Conservation (phyloP, 2,113 vertebrate species). For the Thermophis baileyi region DNA sequence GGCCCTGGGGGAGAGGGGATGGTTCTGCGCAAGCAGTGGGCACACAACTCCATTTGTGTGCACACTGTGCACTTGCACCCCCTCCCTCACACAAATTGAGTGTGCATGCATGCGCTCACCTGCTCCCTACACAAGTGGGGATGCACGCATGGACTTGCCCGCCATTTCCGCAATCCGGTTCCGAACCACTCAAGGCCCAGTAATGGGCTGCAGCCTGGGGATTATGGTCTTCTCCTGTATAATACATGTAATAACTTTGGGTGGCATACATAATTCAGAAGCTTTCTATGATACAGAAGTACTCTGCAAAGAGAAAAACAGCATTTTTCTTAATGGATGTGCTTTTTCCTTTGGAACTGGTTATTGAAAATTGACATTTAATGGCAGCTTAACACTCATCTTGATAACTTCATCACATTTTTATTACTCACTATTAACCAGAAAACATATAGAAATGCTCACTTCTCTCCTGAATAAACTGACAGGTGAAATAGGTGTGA, state of each 20-base stretch:
- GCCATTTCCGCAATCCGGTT: background rate
- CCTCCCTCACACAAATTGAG: background rate
- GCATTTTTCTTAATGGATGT: background rate
- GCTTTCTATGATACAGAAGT: background rate
- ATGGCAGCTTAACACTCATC: background rate
- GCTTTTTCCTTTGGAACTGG: background rate
- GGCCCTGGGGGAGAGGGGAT: background rate
- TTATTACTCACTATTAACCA: background rate
- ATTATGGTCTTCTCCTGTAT: background rate
- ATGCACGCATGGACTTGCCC: background rate
- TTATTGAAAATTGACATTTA: background rate
- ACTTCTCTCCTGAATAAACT: background rate
- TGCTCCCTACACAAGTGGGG: background rate
- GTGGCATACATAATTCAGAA: background rate
- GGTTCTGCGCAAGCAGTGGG: background rate
- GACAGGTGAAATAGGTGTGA: background rate
- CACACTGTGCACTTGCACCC: background rate
- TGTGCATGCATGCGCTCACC: background rate
- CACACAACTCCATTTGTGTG: background rate
- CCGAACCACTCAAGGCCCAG: background rate
- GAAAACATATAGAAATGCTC: background rate
- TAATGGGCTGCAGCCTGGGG: background rate
- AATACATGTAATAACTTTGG: background rate
- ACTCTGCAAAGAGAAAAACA: background rate
- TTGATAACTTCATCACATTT: background rate